Base-by-base conservation (phyloP, 1,140 invertebrate species). In the Helicoverpa zea region DNA sequence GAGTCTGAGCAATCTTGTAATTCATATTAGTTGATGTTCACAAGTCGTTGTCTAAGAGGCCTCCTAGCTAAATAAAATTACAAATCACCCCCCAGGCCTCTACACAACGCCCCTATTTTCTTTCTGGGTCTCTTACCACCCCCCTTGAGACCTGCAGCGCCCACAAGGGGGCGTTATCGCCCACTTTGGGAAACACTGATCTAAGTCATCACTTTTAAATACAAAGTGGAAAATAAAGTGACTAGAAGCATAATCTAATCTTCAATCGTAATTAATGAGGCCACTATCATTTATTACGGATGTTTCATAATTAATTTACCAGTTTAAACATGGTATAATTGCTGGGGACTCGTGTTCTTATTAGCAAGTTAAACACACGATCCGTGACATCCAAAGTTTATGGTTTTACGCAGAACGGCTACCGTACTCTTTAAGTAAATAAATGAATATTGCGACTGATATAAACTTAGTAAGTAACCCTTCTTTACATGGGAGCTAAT, bases 391-490 rank as follows among this genome's bases (percentile, higher is more conserved):
- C 13, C 1, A 18, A 52, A 72, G 18, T 72, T 54, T 72, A 72
- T 72, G 68, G 23, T 30, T 72, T 49, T 49, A 68, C 64, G 43
- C 12, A 29, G 35, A 51, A 54, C 68, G 14, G 68, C 49, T 72
- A 72, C 68, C 49, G 68, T 72, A 66, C 35, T 16, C 43, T 49
- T 66, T 49, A 49, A 18, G 64, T 68, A 68, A 68, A 68, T 49
- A 68, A 35, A 47, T 47, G 30, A 16, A 4, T 16, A 18, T 23
- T 23, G 23, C 0, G 58, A 23, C 2, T 13, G 29, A 61, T 30
- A 61, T 61, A 61, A 23, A 61, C 29, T 61, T 30, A 23, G 23
- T 18, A 59, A 1, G 29, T 29, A 29, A 0, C 4, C 56, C 12
- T 14, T 3, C 23, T 61, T 61, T 58, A 58, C 18, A 18, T 58